These are phyloP conservation scores for Dicycla oo DNA, from an alignment of 2,888 invertebrate genomes.

Conservation along the genomic window DNA sequence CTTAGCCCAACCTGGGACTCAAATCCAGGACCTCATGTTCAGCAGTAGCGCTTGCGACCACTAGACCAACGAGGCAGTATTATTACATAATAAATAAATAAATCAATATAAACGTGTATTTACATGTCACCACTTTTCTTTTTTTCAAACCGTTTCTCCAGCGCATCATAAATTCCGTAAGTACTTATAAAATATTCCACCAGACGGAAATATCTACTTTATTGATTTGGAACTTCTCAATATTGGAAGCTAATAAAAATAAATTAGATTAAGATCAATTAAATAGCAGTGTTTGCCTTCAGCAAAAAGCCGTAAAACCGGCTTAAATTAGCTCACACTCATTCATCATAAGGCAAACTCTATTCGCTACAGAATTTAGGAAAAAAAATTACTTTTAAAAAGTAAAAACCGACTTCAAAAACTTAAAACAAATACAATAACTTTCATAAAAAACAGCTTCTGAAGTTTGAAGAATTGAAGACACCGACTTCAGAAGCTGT, in stretches of 20 bases:
- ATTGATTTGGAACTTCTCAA: not conserved
- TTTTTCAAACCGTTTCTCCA: not conserved
- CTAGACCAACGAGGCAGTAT: too few relatives aligned
- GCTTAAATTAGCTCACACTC: not conserved
- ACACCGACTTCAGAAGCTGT: too few relatives aligned
- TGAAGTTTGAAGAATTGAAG: too few relatives aligned
- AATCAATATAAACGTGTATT: not conserved
- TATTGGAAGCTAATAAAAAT: not conserved
- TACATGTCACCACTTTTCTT: not conserved
- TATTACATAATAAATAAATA: too few relatives aligned
- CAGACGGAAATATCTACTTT: not conserved
- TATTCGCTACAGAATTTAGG: not conserved
- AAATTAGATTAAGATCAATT: not conserved
- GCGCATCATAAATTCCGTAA: constrained; percentile 17
- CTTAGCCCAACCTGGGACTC: too few relatives aligned
- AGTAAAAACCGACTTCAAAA: too few relatives aligned
- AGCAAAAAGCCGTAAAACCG: not conserved
- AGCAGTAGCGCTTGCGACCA: too few relatives aligned
- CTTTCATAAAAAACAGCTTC: too few relatives aligned
- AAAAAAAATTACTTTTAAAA: too few relatives aligned
- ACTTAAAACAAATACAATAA: too few relatives aligned
- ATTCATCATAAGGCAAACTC: not conserved
- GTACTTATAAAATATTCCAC: constrained; percentile 3
- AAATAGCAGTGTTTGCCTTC: not conserved
- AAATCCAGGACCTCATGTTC: too few relatives aligned